Base-by-base conservation (phyloP, 2,888 invertebrate genomes). In the Caenorhabditis panamensis region DNA sequence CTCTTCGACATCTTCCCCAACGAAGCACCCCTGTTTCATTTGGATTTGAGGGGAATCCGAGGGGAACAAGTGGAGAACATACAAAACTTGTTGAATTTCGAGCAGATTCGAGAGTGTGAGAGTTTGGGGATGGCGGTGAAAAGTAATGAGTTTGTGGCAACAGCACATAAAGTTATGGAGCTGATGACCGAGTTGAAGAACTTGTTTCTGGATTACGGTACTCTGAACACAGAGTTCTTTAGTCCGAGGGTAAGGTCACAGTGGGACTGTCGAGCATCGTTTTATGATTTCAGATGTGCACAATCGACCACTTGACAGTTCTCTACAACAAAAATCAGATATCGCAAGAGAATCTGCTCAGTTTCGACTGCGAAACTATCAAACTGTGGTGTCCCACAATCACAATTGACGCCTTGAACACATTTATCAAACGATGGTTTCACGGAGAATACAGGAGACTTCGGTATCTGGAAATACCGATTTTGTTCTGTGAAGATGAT, bases 11-110 rank as follows among this genome's bases (percentile, higher is more conserved):
- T 72, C 11, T 72, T 72, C 28, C 56, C 72, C 5, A 72, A 64
- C 24, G 16, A 36, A 6, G n/a, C 47, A 8, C 72, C 56, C 9
- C 63, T 72, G n/a, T 56, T 72, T 16, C 63, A 37, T 24, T 1
- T 72, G n/a, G 72, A 72, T 54, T 24, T 72, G 18, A 63, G 72
- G 31, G 72, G 72, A 47, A 63, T 72, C 20, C 44, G 28, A n/a
- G 16, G 26, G 2, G n/a, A 20, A 2, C n/a, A 44, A 56, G 18
- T n/a, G 53, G 0, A 22, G 20, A 5, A 8, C 36, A 41, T 41
- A 9, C 9, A 16, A 0, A 20, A 64, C n/a, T 1, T 71, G 16
- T 16, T 71, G 3, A 2, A 2, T 1, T 54, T 28, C 28, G 62
- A 62, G 20, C 71, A 62, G 24, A 53, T 62, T 16, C 56, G 37